Evolutionary conservation across 2,113 vertebrate species (phyloP).

Genomic region (Patagioenas fasciata): DNA sequence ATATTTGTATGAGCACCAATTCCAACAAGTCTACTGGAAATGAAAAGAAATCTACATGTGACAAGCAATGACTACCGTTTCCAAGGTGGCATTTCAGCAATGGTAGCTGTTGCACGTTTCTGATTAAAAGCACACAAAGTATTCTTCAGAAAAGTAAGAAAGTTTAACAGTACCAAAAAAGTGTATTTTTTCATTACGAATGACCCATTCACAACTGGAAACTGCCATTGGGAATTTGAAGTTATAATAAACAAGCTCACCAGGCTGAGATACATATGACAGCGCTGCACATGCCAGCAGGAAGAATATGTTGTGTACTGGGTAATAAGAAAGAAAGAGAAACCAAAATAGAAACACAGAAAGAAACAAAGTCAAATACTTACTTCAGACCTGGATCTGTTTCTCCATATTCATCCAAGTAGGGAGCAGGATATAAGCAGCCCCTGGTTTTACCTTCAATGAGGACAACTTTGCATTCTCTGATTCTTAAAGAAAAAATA

Average conservation of each 20-base stretch:
- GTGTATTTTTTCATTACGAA: neutral
- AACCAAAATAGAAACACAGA: neutral
- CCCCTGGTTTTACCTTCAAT: constrained; percentile 93
- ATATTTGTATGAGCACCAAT: neutral
- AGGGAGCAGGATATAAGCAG: constrained; percentile 92
- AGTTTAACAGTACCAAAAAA: neutral
- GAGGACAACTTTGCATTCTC: constrained; percentile 93
- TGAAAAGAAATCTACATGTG: neutral
- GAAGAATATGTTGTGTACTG: neutral
- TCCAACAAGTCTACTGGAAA: neutral
- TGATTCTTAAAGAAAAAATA: constrained; percentile 81
- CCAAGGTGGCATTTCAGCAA: neutral
- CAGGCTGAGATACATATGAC: neutral
- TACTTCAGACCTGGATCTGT: constrained; percentile 93
- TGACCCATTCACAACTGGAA: neutral
- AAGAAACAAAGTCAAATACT: constrained; percentile 34
- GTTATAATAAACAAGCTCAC: neutral
- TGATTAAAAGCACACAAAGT: neutral
- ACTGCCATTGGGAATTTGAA: neutral
- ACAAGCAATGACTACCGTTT: neutral
- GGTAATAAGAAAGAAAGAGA: neutral
- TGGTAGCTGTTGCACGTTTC: neutral
- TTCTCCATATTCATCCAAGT: constrained; percentile 97
- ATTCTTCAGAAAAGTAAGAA: neutral
- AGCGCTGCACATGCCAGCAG: neutral